Evolutionary conservation across 1,140 invertebrate species (phyloP).

Genomic region (Ptiloglossa arizonensis): DNA sequence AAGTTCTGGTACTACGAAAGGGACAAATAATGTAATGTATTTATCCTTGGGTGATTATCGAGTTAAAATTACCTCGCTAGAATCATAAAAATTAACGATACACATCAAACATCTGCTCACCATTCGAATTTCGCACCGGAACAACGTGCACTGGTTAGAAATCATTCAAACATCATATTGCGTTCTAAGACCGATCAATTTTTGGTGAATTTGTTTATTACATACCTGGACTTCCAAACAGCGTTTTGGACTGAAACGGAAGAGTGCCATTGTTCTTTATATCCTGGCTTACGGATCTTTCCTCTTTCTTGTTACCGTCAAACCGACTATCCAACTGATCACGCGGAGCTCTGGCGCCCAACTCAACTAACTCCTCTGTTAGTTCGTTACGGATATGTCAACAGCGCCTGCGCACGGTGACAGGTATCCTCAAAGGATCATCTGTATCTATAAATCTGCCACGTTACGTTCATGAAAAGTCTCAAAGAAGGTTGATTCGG

Average conservation of each 20-base stretch:
- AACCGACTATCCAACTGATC: constrained; percentile 65
- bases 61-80: background rate
- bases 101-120: constrained; percentile 26
- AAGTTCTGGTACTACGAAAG: background rate
- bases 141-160: constrained; percentile 27
- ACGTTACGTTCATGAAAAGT: constrained; percentile 1
- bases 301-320: constrained; percentile 53
- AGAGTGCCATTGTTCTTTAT: constrained; percentile 78
- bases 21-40: background rate
- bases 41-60: background rate
- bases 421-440: constrained; percentile 40
- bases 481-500: background rate
- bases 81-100: background rate
- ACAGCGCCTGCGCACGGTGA: constrained; percentile 30
- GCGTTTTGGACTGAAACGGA: constrained; percentile 75
- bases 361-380: constrained; percentile 66
- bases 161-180: constrained; percentile 38
- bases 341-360: constrained; percentile 75
- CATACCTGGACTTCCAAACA: constrained; percentile 76
- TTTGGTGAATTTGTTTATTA: constrained; percentile 5
- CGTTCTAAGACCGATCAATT: background rate
- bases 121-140: constrained; percentile 52
- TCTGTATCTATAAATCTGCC: constrained; percentile 11
- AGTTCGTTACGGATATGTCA: constrained; percentile 31
- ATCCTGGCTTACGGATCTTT: constrained; percentile 50